Evolutionary conservation across 2,113 vertebrate genomes (phyloP), one percentile per base, ranked within the genome.

Genomic region (Toxostoma redivivum): DNA sequence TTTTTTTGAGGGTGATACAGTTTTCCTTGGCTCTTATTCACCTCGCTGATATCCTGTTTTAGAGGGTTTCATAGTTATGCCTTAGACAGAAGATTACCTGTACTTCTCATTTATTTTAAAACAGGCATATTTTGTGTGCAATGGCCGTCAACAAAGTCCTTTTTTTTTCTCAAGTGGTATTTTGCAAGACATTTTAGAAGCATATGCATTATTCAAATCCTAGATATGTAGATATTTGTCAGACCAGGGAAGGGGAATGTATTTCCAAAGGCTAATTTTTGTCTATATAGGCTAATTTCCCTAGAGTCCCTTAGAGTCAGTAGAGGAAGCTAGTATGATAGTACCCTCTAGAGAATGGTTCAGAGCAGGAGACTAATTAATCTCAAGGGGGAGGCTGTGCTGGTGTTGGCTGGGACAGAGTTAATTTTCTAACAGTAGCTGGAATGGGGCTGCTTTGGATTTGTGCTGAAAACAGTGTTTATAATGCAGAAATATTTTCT

Each of bases 261-360:
- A 92, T 94, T 97, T 96, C 90, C 82, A 94, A 97, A 61, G 86
- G 79, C 92, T 93, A 93, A 94, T 97, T 97, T 96, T 96, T 94
- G 64, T 81, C 92, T 96, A 90, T 73, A 93, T 87, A 93, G 88
- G 38, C 72, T 97, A 96, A 92, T 97, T 94, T 96, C 92, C 96
- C 90, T 73, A 35, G 82, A 69, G 95, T 69, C 23, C 21, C 64
- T 62, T 66, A 30, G 24, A 96, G 67, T 86, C 24, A 37, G 88
- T 81, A 83, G 35, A 70, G 24, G 37, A 90, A 92, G 45, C 66
- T 12, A 28, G 67, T 38, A 66, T 16, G 38, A 66, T 66, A 58
- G 58, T 38, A 86, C 37, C 17, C 90, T 92, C 94, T 48, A 62
- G 82, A 81, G 95, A 90, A 94, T 0, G 2, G 67, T 65, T 94